Conservation (phyloP, 2,113 vertebrate species). For the Aegithalos caudatus region DNA sequence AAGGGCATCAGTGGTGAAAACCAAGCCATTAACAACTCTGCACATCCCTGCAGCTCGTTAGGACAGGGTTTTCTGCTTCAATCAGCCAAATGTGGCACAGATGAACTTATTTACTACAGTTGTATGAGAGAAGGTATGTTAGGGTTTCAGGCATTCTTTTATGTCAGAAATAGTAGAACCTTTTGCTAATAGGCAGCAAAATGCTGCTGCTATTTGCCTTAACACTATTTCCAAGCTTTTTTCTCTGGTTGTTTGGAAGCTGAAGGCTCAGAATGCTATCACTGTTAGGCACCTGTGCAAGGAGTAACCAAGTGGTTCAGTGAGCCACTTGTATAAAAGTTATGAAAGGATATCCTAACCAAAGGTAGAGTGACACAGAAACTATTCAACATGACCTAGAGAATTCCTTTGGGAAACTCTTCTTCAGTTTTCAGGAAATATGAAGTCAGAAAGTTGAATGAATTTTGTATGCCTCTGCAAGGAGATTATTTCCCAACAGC, state of each 20-base stretch:
- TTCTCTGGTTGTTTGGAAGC: not conserved
- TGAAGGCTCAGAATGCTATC: not conserved
- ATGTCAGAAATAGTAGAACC: not conserved
- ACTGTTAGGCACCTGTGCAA: not conserved
- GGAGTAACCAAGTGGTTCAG: not conserved
- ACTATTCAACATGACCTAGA: not conserved
- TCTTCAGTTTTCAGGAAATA: not conserved
- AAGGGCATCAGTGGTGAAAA: not conserved
- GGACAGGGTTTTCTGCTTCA: not conserved
- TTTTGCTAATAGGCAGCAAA: not conserved
- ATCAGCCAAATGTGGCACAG: not conserved
- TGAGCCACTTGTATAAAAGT: fast-evolving
- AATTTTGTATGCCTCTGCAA: not conserved
- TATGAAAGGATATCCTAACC: not conserved
- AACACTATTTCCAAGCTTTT: not conserved
- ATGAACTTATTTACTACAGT: not conserved
- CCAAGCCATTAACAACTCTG: not conserved
- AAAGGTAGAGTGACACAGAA: not conserved
- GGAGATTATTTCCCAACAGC: not conserved
- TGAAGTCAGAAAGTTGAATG: not conserved
- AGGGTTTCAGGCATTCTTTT: not conserved
- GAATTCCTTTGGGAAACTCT: not conserved
- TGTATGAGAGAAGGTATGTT: not conserved
- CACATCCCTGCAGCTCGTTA: constrained; percentile 3
- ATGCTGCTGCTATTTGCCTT: not conserved